A percentile compares a stretch with the other conserved stretches of the same genome.
Conservation (phyloP, 2,888 invertebrate genomes). For the Stenchaetothrips biformis region DNA sequence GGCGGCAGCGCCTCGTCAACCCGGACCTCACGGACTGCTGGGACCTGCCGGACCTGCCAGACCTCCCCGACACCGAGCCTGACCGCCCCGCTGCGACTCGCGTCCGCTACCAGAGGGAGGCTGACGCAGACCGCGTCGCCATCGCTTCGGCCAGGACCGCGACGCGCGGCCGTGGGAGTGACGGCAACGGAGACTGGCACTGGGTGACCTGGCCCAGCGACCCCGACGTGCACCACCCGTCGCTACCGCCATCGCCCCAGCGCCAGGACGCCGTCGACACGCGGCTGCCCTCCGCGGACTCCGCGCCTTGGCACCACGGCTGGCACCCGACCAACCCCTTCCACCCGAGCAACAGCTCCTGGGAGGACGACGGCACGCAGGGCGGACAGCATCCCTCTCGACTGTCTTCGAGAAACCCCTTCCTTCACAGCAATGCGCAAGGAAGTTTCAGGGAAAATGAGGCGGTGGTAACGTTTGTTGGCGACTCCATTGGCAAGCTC, state of each 20-base stretch:
- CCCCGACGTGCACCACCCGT: not conserved
- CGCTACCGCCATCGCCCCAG: not conserved
- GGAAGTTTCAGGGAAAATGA: too few species aligned
- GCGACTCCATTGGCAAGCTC: too few species aligned
- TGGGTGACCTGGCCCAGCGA: not conserved
- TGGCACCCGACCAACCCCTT: slow-evolving; percentile 1
- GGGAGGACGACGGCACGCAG: not conserved
- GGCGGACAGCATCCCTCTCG: too few species aligned
- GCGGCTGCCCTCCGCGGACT: not conserved
- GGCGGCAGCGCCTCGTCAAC: not conserved
- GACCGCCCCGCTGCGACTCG: not conserved
- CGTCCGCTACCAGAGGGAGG: too few species aligned
- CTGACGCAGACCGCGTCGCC: not conserved
- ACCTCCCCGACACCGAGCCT: not conserved
- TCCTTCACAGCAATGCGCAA: not conserved
- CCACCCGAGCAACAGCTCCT: not conserved
- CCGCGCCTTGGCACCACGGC: not conserved
- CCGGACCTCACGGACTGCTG: slow-evolving; percentile 10
- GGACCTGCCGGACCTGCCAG: not conserved
- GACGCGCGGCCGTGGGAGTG: not conserved
- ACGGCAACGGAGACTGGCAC: not conserved
- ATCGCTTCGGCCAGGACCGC: not conserved
- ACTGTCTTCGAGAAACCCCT: not conserved
- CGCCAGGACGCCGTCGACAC: not conserved
- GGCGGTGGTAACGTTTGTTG: too few species aligned